Conservation (phyloP, 2,888 invertebrate genomes). For the Anoncus sp. region DNA sequence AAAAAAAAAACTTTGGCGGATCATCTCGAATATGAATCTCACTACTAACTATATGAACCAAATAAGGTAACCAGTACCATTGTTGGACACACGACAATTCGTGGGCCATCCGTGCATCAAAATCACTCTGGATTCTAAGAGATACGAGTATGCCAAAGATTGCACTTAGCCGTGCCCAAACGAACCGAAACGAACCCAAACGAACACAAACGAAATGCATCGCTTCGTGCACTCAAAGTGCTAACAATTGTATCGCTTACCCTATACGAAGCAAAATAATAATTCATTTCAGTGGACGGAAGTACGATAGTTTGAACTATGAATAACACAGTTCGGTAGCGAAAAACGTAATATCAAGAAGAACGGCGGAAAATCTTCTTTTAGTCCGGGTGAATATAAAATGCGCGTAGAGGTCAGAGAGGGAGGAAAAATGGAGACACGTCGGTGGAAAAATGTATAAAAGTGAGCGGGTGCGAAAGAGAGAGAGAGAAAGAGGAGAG, state of each 20-base stretch:
- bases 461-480: conserved; percentile 15
- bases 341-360: conserved; percentile 31
- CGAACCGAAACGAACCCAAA: too few relatives aligned
- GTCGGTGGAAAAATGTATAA: conserved; percentile 35
- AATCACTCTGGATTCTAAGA: too few relatives aligned
- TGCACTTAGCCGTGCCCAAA: too few relatives aligned
- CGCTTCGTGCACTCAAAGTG: neutral
- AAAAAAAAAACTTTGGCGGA: neutral
- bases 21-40: conserved; percentile 8
- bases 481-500: conserved; percentile 36
- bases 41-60: neutral
- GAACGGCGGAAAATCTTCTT: conserved; percentile 10
- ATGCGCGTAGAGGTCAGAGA: conserved; percentile 19
- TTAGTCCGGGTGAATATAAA: conserved; percentile 27
- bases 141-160: too few relatives aligned
- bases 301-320: conserved; percentile 28
- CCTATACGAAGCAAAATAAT: conserved; percentile 3
- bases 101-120: too few relatives aligned
- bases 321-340: conserved; percentile 32
- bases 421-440: conserved; percentile 14
- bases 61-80: too few relatives aligned
- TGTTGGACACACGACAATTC: neutral
- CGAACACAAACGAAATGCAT: too few relatives aligned
- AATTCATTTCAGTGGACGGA: conserved; percentile 1
- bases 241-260: neutral